phyloP scores from a whole-genome alignment of 2,888 invertebrate species.

The Netelia virgata region DNA sequence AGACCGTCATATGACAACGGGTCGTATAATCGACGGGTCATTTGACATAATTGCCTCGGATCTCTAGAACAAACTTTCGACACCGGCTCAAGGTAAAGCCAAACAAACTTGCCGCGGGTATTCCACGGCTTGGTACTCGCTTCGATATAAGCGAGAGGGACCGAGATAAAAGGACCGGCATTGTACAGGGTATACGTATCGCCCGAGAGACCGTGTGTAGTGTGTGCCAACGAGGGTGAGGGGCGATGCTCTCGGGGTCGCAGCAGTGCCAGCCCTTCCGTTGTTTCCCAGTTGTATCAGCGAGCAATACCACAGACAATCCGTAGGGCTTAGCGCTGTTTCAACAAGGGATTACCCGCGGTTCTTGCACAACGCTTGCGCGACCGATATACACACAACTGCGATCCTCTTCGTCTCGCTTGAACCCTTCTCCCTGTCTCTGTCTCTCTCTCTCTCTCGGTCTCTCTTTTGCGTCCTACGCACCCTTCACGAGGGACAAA shows the following conservation, averaged over 20 bases:
- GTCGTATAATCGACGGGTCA: not conserved
- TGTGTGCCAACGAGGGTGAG: conserved; percentile 58
- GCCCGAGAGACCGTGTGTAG: conserved; percentile 67
- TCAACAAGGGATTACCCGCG: conserved; percentile 84
- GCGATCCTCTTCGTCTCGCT: conserved; percentile 51
- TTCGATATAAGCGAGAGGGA: conserved; percentile 55
- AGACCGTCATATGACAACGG: not conserved
- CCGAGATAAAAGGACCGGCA: conserved; percentile 66
- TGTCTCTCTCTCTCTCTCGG: conserved; percentile 33
- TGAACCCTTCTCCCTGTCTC: conserved; percentile 4
- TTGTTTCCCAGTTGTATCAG: conserved; percentile 78
- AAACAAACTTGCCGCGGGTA: conserved; percentile 36
- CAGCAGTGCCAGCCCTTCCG: conserved; percentile 71
- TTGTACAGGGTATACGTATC: conserved; percentile 61
- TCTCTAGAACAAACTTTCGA: conserved; percentile 41
- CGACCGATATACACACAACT: conserved; percentile 44
- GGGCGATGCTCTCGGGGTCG: conserved; percentile 30
- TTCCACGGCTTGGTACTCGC: conserved; percentile 12
- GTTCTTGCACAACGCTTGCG: conserved; percentile 64
- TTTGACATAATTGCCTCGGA: not conserved
- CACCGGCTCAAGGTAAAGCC: conserved; percentile 41
- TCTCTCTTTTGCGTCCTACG: not conserved
- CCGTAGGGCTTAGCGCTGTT: conserved; percentile 83
- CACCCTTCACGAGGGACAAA: conserved; percentile 75
- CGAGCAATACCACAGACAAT: conserved; percentile 83